Evolutionary conservation across 2,113 vertebrate genomes (phyloP), one percentile per base, ranked within the genome.

Genomic region (Strigops habroptila): DNA sequence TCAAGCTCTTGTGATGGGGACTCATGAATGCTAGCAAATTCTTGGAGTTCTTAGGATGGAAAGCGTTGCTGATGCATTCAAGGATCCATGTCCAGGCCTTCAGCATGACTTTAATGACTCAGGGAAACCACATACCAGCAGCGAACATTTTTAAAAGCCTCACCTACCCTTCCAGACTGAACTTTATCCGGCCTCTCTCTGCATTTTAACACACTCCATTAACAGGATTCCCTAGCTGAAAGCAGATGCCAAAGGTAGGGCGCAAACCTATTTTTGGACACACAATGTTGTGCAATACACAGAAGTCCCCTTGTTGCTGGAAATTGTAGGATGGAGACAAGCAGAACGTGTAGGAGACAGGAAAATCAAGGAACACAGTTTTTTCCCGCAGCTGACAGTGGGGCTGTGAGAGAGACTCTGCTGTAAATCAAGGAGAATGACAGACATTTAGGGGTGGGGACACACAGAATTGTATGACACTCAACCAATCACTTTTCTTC

Each of bases 61-160:
- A 87, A 65, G 37, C 2, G 8, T 44, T 70, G 90, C 53, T 4
- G n/a, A 27, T 46, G 59, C 68, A 53, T 15, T 70, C 21, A 8
- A 94, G 79, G 67, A 90, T 22, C 59, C 35, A 0, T 1, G 44
- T 15, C 48, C 33, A 18, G 81, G 7, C 1, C 41, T 92, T 89
- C 70, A 35, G 84, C 46, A 28, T 31, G 52, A 48, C 60, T 90
- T 92, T 35, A 87, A 85, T 90, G 90, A 95, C 84, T 85, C 27
- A 14, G 78, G 81, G 67, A 91, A 94, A 91, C 85, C 71, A 64
- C 31, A 21, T 21, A 9, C 21, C 74, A 43, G 67, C 74, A 76
- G 65, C 4, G n/a, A 90, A 17, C 24, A 5, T 22, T 91, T 95
- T 84, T 82, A 79, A 95, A 95, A 95, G 94, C 88, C 77, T 92